Conservation (phyloP, 1,140 invertebrate genomes). For the Patella vulgata region DNA sequence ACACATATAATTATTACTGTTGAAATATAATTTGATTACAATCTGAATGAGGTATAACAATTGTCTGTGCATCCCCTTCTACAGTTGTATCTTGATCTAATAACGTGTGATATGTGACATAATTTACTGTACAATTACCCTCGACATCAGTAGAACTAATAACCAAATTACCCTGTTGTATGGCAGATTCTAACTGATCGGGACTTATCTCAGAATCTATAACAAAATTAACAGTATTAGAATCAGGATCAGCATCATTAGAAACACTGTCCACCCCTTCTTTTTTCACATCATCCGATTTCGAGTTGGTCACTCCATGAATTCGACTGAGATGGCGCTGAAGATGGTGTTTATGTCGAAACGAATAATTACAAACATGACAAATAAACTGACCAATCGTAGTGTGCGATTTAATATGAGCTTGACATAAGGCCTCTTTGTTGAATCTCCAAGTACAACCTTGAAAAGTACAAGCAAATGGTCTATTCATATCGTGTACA, state of each 20-base stretch:
- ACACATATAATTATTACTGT: too few species aligned
- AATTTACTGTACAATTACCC: conserved; percentile 47
- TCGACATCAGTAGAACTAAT: conserved; percentile 47
- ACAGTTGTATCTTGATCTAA: conserved; percentile 12
- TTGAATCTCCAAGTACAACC: conserved; percentile 62
- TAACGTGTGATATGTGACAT: conserved; percentile 45
- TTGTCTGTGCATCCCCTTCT: conserved; percentile 13
- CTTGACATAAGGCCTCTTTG: conserved; percentile 57
- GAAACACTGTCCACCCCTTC: conserved; percentile 15
- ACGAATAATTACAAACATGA: conserved; percentile 53
- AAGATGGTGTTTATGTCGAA: conserved; percentile 63
- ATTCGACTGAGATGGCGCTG: conserved; percentile 54
- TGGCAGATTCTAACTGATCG: conserved; percentile 40
- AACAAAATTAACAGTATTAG: conserved; percentile 39
- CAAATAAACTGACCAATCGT: conserved; percentile 53
- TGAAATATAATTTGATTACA: conserved; percentile 30
- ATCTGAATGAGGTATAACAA: conserved; percentile 23
- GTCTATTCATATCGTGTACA: conserved; percentile 58
- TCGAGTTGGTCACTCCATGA: conserved; percentile 42
- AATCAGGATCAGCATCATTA: conserved; percentile 19
- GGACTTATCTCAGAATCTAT: conserved; percentile 33
- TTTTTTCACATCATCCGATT: conserved; percentile 8
- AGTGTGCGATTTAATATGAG: conserved; percentile 56
- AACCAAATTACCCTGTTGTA: conserved; percentile 48
- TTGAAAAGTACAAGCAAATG: conserved; percentile 54